Evolutionary conservation across 2,888 invertebrate species (phyloP).

Genomic region (Yponomeuta cagnagella): DNA sequence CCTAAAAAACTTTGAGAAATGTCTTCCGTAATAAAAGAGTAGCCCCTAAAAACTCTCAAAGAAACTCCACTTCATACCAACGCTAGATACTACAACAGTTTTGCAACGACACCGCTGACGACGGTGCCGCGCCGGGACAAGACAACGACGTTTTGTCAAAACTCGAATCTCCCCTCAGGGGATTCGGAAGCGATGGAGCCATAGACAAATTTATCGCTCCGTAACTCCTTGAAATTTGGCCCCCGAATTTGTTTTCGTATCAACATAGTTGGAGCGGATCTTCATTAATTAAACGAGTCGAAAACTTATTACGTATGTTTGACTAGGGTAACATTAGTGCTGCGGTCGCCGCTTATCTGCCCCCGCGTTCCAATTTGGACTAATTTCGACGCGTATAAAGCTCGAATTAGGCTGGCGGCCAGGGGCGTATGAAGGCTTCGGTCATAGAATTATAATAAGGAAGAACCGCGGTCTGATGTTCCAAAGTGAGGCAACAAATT

Average conservation of each 20-base stretch:
- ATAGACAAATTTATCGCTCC: no score
- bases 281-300: conserved; percentile 59
- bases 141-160: no score
- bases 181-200: no score
- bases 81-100: no score
- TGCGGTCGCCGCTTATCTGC: conserved; percentile 53
- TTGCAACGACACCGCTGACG: no score
- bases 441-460: background rate
- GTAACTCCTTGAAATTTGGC: conserved; percentile 55
- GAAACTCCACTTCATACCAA: no score
- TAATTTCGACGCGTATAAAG: conserved; percentile 63
- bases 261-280: conserved; percentile 38
- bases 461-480: background rate
- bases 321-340: conserved; percentile 56
- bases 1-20: no score
- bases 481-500: no score
- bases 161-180: no score
- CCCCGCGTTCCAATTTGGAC: conserved; percentile 59
- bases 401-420: conserved; percentile 48
- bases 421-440: background rate
- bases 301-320: conserved; percentile 63
- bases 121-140: no score
- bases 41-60: no score
- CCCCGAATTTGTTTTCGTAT: conserved; percentile 55
- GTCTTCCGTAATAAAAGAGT: no score